Evolutionary conservation across 2,113 vertebrate genomes (phyloP), one percentile per base, ranked within the genome.

Genomic region (Melanerpes aurifrons): DNA sequence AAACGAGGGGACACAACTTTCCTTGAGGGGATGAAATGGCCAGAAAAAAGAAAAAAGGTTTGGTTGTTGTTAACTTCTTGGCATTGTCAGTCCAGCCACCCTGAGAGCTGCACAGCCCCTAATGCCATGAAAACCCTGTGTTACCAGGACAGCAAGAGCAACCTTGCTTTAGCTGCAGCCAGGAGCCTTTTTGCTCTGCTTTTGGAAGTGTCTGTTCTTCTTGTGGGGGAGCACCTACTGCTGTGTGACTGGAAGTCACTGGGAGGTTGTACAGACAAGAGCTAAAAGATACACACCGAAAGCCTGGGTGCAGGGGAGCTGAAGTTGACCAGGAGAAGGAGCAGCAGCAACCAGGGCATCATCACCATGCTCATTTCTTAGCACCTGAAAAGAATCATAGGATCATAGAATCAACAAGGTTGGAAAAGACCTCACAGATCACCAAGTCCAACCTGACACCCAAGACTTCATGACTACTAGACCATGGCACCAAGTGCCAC

Each of bases 261-360:
- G 35, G 35, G 59, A 72, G 20, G 35, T n/a, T 35, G 29, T 53
- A 66, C 43, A 67, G 47, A 32, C 11, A 9, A 3, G 12, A 11
- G 35, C 22, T 18, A 37, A 70, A 31, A 71, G 18, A 64, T 83
- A 98, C 98, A 2, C 97, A 99, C 98, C 20, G 89, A 94, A 57
- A 92, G 92, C 75, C 96, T 78, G 53, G 97, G 94, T 37, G 94
- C 97, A 37, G 95, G 89, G 56, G 96, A 82, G 56, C 90, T 29
- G 18, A 86, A 93, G 89, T 87, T 92, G 75, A 97, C 62, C 89
- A 98, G 84, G 50, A 97, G 54, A 87, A 98, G 89, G 32, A 98
- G 88, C 45, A 98, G 76, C 83, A 96, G 66, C 48, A 83, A 24
- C 43, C 73, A 76, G 25, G 61, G 63, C 76, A 86, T 93, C 75